Evolutionary conservation across 1,140 invertebrate species (phyloP).

Genomic region (Zaprionus camerounensis): DNA sequence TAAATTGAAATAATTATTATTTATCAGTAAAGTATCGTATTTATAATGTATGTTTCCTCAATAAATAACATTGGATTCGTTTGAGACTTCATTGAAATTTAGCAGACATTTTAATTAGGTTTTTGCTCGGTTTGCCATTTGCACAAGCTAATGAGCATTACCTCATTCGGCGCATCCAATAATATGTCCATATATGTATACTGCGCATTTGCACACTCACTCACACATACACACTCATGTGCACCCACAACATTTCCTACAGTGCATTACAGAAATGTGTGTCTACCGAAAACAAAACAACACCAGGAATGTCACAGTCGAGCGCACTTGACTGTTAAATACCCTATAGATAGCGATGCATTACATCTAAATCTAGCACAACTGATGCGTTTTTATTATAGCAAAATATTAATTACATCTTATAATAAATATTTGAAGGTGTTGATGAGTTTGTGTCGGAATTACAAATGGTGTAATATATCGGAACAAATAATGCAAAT

Average conservation of each 20-base stretch:
- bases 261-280: constrained; percentile 54
- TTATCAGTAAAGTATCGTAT: background rate
- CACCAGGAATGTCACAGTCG: constrained; percentile 2
- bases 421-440: background rate
- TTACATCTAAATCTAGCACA: background rate
- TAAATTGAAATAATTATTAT: background rate
- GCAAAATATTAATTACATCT: background rate
- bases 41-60: background rate
- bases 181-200: constrained; percentile 32
- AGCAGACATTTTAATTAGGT: constrained; percentile 23
- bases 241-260: constrained; percentile 34
- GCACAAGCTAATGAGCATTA: constrained; percentile 64
- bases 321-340: constrained; percentile 1
- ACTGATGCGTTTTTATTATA: background rate
- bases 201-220: constrained; percentile 61
- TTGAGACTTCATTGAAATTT: constrained; percentile 14
- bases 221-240: constrained; percentile 25
- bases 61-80: constrained; percentile 5
- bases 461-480: too few species aligned
- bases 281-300: constrained; percentile 15
- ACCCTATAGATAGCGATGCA: background rate
- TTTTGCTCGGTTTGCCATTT: constrained; percentile 22
- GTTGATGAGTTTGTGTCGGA: too few species aligned
- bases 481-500: too few species aligned
- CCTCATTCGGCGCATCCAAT: constrained; percentile 52